Evolutionary conservation across 2,888 invertebrate species (phyloP), one percentile per base, ranked within the genome.

Genomic region (Xiphydria camelus): DNA sequence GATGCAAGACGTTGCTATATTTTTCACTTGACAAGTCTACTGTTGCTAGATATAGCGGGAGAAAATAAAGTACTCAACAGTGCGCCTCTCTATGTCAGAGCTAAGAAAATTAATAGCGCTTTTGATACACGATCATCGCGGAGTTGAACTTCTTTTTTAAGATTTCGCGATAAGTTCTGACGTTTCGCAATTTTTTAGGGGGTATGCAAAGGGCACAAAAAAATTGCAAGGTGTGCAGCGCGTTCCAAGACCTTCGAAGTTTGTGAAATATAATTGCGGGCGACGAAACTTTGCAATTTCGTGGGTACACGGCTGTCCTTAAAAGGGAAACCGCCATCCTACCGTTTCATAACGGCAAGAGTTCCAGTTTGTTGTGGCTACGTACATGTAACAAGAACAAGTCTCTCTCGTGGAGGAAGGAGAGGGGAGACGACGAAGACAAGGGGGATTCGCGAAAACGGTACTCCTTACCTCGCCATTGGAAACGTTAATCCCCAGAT

Each of bases 401-500:
- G 10, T 14, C n/a, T 29, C 26, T 37, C 38, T 41, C 41, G 40
- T 43, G 42, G 41, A 39, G 49, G 44, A 42, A 26, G 31, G 39
- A 18, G 31, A 26, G 42, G 49, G 38, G 43, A 47, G 31, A 43
- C 29, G 29, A 41, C 35, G 42, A 12, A 17, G 4, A 5, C 33
- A 38, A n/a, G 4, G n/a, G n/a, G 7, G 23, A n/a, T 33, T 39
- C 4, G 23, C 32, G 32, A 36, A 43, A 56, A 53, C 46, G 45
- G 37, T 51, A 40, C 18, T 42, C 77, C 77, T 83, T 81, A 89
- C 89, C 86, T 92, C 93, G 78, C 92, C 92, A 82, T 89, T 91
- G 76, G 86, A 83, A 76, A 89, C 85, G 81, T 92, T 90, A 82
- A 92, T 89, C 61, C 92, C 97, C 77, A 98, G 83, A 81, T 94